Evolutionary conservation across 2,888 invertebrate species (phyloP).

Genomic region (Aspidiotus rigidus): DNA sequence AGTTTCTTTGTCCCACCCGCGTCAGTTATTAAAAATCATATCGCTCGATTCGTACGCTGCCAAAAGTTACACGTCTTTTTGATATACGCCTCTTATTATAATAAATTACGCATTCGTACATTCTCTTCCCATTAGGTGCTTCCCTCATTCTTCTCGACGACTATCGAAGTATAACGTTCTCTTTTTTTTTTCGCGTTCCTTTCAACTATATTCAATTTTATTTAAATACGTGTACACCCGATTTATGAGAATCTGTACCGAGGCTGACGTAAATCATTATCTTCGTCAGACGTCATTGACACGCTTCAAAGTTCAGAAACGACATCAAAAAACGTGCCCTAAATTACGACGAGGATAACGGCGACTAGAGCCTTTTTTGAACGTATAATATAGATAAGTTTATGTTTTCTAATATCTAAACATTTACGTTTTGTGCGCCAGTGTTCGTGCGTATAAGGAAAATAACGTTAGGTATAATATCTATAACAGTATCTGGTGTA

Average conservation of each 20-base stretch:
- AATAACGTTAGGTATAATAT: constrained; percentile 31
- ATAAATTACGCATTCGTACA: constrained; percentile 9
- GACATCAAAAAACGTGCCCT: too few relatives aligned
- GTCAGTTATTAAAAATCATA: constrained; percentile 27
- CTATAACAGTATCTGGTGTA: constrained; percentile 31
- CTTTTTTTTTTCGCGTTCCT: not conserved
- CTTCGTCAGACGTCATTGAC: too few relatives aligned
- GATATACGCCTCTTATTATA: constrained; percentile 15
- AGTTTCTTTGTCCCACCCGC: constrained; percentile 20
- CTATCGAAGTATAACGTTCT: not conserved
- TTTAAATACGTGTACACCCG: not conserved
- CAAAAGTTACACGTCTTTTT: constrained; percentile 27
- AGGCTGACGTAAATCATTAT: too few relatives aligned
- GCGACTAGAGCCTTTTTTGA: too few relatives aligned
- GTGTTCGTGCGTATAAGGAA: constrained; percentile 17
- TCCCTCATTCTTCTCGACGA: not conserved
- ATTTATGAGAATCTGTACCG: not conserved
- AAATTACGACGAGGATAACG: too few relatives aligned
- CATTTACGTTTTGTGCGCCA: constrained; percentile 13
- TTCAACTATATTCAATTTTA: not conserved
- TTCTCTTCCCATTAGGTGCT: not conserved
- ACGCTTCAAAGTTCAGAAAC: too few relatives aligned
- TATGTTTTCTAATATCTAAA: constrained; percentile 22
- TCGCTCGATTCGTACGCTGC: constrained; percentile 19
- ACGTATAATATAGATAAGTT: too few relatives aligned